phyloP scores from a whole-genome alignment of 2,797 vertebrate species.

The Parauchenoglanis ngamensis region DNA sequence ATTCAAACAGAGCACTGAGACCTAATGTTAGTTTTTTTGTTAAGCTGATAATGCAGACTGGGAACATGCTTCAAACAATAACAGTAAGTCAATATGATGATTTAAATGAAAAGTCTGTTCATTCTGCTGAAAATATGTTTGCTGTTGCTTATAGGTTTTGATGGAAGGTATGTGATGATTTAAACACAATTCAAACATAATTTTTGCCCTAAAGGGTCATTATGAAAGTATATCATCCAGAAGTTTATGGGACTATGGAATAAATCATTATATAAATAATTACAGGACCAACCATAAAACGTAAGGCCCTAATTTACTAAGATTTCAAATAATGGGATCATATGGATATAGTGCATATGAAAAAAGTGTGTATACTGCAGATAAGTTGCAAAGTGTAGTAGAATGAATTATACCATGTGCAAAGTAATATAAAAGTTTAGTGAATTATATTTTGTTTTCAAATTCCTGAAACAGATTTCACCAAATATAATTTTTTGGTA shows the following conservation, averaged over 20 bases:
- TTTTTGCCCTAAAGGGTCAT: neutral
- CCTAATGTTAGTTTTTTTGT: neutral
- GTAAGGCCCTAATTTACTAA: neutral
- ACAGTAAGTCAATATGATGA: slow-evolving; percentile 2
- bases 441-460: neutral
- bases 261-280: neutral
- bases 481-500: neutral
- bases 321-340: neutral
- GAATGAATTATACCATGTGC: neutral
- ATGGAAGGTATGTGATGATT: neutral
- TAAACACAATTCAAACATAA: no score
- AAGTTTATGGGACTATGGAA: neutral
- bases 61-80: neutral
- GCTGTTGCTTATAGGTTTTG: neutral
- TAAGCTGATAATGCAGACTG: neutral
- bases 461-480: neutral
- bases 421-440: neutral
- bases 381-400: neutral
- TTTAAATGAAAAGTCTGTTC: neutral
- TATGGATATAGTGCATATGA: neutral
- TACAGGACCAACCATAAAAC: neutral
- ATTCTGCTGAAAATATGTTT: neutral
- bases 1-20: slow-evolving; percentile 6
- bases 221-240: neutral
- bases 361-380: neutral